These are phyloP conservation scores for Rhea americana DNA, from an alignment of 2,113 vertebrate species.

Conservation along the genomic window DNA sequence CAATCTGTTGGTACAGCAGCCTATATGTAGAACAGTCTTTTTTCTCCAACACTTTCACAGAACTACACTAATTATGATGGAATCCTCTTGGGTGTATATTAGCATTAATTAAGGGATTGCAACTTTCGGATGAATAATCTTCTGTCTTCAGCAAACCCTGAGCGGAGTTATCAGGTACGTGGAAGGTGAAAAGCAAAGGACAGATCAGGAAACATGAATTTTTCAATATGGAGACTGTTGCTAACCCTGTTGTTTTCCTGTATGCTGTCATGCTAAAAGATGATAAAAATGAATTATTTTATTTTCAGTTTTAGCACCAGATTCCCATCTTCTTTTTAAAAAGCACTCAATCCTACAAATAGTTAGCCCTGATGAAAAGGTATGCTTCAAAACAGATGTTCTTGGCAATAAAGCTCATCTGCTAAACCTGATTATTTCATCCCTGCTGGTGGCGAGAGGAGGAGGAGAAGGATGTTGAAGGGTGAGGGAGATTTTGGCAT, in stretches of 20 bases:
- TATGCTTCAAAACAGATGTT: conserved; percentile 18
- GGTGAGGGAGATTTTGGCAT: not conserved
- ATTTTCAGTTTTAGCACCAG: conserved; percentile 14
- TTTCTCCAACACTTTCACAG: not conserved
- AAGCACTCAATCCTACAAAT: conserved; percentile 13
- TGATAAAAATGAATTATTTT: not conserved
- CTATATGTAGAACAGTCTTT: not conserved
- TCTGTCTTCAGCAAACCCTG: conserved; percentile 1
- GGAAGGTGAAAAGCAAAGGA: conserved; percentile 9
- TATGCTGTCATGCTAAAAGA: not conserved
- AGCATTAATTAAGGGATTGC: conserved; percentile 49
- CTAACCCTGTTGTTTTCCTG: not conserved
- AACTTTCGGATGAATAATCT: conserved; percentile 38
- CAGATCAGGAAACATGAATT: not conserved
- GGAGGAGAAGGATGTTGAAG: not conserved
- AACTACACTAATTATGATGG: conserved; percentile 17
- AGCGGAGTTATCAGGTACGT: not conserved
- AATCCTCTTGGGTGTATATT: conserved; percentile 29
- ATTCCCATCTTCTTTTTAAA: conserved; percentile 12
- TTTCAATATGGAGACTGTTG: not conserved
- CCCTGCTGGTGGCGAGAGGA: not conserved
- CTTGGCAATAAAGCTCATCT: conserved; percentile 6
- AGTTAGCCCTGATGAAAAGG: conserved; percentile 28
- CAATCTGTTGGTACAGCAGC: not conserved
- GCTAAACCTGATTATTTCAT: conserved; percentile 34